Evolutionary conservation across 2,888 invertebrate species (phyloP).

Genomic region (Spicauda simplicius): DNA sequence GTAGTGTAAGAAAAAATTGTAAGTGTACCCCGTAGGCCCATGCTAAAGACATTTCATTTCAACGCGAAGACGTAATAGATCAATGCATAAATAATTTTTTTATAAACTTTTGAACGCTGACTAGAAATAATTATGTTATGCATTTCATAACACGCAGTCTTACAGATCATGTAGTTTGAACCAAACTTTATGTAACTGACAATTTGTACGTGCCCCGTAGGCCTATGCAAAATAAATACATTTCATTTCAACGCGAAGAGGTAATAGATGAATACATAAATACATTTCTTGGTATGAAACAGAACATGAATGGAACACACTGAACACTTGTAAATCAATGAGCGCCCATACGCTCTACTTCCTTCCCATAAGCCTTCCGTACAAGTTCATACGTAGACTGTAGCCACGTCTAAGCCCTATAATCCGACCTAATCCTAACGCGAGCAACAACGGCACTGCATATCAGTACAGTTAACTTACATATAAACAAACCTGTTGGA

Average conservation of each 20-base stretch:
- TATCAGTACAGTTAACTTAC: neutral
- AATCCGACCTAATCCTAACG: constrained; percentile 34
- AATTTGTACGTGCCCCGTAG: too few species aligned
- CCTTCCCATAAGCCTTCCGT: constrained; percentile 32
- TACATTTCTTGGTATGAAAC: neutral
- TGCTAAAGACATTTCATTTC: too few species aligned
- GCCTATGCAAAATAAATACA: too few species aligned
- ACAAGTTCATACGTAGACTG: constrained; percentile 29
- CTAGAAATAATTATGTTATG: neutral
- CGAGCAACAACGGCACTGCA: constrained; percentile 30
- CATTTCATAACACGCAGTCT: too few species aligned
- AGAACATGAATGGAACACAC: constrained; percentile 17
- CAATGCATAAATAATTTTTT: too few species aligned
- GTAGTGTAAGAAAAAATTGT: too few species aligned
- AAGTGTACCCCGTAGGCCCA: too few species aligned
- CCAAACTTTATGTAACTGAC: too few species aligned
- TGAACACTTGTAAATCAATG: constrained; percentile 34
- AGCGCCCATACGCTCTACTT: constrained; percentile 17
- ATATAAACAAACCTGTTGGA: neutral
- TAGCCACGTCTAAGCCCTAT: constrained; percentile 33
- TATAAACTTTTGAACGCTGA: neutral
- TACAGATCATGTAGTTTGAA: too few species aligned
- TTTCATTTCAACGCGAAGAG: too few species aligned
- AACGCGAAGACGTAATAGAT: too few species aligned
- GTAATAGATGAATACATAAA: too few species aligned